phyloP scores from a whole-genome alignment of 2,113 vertebrate species.

The Lampris megalopsis region DNA sequence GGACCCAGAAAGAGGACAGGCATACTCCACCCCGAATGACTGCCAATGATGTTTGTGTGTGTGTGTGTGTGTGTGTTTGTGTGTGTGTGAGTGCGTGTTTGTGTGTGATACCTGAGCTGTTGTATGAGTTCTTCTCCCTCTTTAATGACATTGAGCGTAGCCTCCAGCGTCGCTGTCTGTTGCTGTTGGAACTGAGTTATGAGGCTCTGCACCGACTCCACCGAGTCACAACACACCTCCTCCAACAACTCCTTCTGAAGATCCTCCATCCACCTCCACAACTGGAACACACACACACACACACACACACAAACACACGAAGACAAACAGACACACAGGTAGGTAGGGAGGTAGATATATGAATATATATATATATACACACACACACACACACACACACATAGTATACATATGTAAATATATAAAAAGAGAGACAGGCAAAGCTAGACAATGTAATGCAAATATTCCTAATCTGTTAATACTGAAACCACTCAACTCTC shows the following conservation, averaged over 20 bases:
- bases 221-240: slow-evolving; percentile 94
- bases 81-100: not conserved
- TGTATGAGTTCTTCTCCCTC: slow-evolving; percentile 98
- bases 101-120: slow-evolving; percentile 90
- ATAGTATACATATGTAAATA: too few species aligned
- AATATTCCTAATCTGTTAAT: too few species aligned
- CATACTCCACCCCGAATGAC: too few species aligned
- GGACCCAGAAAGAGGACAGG: too few species aligned
- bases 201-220: slow-evolving; percentile 95
- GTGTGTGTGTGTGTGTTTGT: not conserved
- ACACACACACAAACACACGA: slow-evolving; percentile 7
- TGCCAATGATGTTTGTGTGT: too few species aligned
- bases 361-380: too few species aligned
- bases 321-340: not conserved
- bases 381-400: too few species aligned
- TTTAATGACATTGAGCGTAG: slow-evolving; percentile 97
- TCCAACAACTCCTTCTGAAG: slow-evolving; percentile 98
- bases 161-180: slow-evolving; percentile 95
- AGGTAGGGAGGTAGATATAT: too few species aligned
- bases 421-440: too few species aligned
- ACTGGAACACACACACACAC: slow-evolving; percentile 71
- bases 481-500: too few species aligned
- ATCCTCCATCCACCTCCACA: slow-evolving; percentile 99
- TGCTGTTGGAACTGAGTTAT: slow-evolving; percentile 99
- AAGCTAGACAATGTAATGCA: too few species aligned